Conservation (phyloP, 2,797 vertebrate species). For the Chromis chromis region DNA sequence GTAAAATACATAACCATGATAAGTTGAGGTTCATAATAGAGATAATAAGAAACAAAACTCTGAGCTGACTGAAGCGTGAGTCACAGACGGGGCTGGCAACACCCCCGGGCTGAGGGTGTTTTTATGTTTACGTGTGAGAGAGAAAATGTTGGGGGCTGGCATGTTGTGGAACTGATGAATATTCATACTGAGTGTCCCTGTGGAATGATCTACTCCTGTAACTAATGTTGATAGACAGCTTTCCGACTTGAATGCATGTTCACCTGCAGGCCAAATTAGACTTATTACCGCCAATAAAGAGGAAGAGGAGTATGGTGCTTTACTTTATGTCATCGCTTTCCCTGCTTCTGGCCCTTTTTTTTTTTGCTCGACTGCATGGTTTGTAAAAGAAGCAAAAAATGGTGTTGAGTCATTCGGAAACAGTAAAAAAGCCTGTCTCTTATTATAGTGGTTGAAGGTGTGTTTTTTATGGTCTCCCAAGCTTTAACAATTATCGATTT, state of each 20-base stretch:
- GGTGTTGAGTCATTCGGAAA: constrained; percentile 16
- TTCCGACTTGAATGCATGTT: constrained; percentile 91
- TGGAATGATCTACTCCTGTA: constrained; percentile 88
- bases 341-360: constrained; percentile 36
- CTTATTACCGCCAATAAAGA: constrained; percentile 67
- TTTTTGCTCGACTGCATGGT: constrained; percentile 16
- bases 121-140: constrained; percentile 50
- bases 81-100: constrained; percentile 57
- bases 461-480: constrained; percentile 11
- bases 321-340: constrained; percentile 30
- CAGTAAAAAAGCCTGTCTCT: constrained; percentile 7
- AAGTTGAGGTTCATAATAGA: constrained; percentile 16
- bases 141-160: constrained; percentile 54
- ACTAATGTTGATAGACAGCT: constrained; percentile 95
- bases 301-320: constrained; percentile 31
- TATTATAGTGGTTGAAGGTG: constrained; percentile 32
- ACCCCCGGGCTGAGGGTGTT: constrained; percentile 54
- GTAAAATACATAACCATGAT: constrained; percentile 3
- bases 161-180: constrained; percentile 93
- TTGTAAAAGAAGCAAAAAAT: constrained; percentile 26
- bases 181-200: constrained; percentile 94
- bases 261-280: constrained; percentile 79
- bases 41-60: constrained; percentile 21
- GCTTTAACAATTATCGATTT: constrained; percentile 15
- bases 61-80: constrained; percentile 53